A percentile compares a stretch with the other conserved stretches of the same genome.
Evolutionary conservation across 2,113 vertebrate species (phyloP).

Genomic region (Alaudala cheleensis): DNA sequence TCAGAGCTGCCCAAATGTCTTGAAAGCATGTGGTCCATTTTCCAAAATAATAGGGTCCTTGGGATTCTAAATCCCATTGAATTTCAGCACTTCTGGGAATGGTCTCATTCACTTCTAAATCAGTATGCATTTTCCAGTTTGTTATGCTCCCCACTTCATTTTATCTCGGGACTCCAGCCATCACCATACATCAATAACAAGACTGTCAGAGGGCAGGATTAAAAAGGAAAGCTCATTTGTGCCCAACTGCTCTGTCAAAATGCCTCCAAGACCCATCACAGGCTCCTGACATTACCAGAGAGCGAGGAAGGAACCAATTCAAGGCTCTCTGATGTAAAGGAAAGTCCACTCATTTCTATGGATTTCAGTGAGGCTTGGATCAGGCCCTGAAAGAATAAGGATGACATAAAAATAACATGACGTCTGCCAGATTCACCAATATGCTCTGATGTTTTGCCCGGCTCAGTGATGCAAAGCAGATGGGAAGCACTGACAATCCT

Average conservation of each 20-base stretch:
- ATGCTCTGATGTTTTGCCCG: conserved; percentile 66
- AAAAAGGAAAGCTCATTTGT: neutral
- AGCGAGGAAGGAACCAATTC: neutral
- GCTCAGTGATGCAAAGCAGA: conserved; percentile 65
- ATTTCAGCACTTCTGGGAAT: conserved; percentile 26
- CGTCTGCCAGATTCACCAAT: conserved; percentile 63
- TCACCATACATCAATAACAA: neutral
- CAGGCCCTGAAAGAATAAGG: conserved; percentile 49
- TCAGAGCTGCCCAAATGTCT: conserved; percentile 31
- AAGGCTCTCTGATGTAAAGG: conserved; percentile 45
- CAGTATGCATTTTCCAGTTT: neutral
- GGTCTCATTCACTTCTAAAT: neutral
- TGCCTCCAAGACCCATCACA: neutral
- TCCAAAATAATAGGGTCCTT: conserved; percentile 32
- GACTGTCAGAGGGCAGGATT: neutral
- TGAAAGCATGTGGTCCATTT: conserved; percentile 41
- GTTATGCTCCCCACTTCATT: neutral
- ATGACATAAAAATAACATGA: conserved; percentile 71
- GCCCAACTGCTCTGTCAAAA: neutral
- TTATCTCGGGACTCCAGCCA: neutral
- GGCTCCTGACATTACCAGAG: neutral
- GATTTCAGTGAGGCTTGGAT: conserved; percentile 50
- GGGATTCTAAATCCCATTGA: conserved; percentile 32
- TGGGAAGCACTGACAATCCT: conserved; percentile 49
- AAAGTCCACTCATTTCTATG: conserved; percentile 52